Base-by-base conservation (phyloP, 2,797 vertebrate genomes). In the Peromyscus nudipes region DNA sequence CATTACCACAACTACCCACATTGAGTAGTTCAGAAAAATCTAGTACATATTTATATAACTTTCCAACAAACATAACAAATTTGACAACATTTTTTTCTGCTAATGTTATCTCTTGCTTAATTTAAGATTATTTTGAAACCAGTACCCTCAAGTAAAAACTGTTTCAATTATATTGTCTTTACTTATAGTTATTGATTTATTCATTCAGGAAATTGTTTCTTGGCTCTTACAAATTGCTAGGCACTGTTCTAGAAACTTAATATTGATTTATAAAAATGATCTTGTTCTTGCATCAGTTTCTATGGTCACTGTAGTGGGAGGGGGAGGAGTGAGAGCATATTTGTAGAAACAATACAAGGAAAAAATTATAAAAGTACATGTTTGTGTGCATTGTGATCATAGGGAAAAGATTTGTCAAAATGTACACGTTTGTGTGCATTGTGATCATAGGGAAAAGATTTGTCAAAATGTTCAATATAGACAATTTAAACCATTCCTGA, bases 191-290 rank as follows among this genome's bases (percentile, higher is more conserved):
- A 83, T 55, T 76, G 19, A 75, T 55, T 91, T 11, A 75, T 79
- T 83, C 57, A 93, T 89, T 94, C 52, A 92, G 40, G 8, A 93
- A 76, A 95, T 86, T 11, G 67, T 82, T 93, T 62, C 46, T 86
- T n/a, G 27, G 14, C 10, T 86, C 8, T 76, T 67, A 86, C 7
- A 73, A 89, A 91, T 60, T 93, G 67, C 27, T 85, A 91, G 17
- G 2, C n/a, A 64, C 29, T 84, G 64, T 73, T 83, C 25, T 46
- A 73, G 73, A 29, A 86, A 91, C 55, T 84, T 65, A 88, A 77
- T 60, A 86, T 23, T 43, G 31, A 67, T 67, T 87, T 43, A 71
- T 57, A 29, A 85, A 94, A 91, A 64, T 29, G 11, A 11, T 8
- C 79, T 76, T 67, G 27, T 67, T 85, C 31, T 46, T 76, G 60